These are phyloP conservation scores for Poecilia gillii DNA, from an alignment of 2,797 vertebrate species.

Conservation along the genomic window DNA sequence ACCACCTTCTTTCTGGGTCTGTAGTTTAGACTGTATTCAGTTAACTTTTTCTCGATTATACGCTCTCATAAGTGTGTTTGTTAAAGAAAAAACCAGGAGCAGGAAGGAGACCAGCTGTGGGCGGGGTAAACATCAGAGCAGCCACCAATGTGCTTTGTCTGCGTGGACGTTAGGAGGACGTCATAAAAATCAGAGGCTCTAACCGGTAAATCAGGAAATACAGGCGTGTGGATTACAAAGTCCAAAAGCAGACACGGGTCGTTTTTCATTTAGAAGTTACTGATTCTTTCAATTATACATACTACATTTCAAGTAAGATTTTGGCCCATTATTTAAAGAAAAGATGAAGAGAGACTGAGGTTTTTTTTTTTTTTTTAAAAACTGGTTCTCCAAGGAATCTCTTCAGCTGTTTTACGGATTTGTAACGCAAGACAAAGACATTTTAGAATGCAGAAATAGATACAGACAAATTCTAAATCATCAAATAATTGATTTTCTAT, in stretches of 20 bases:
- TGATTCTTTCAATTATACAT: neutral
- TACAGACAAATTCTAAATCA: neutral
- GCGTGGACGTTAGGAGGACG: slow-evolving; percentile 56
- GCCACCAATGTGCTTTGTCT: slow-evolving; percentile 8
- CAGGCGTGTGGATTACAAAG: neutral
- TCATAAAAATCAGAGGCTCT: neutral
- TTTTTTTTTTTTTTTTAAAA: neutral
- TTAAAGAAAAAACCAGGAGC: neutral
- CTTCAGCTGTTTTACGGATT: neutral
- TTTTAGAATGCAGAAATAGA: neutral
- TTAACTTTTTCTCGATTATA: neutral
- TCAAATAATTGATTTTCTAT: neutral
- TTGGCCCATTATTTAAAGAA: neutral
- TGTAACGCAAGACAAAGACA: neutral
- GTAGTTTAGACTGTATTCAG: neutral
- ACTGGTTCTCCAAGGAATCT: neutral
- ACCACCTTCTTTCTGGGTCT: slow-evolving; percentile 18
- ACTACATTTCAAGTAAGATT: neutral
- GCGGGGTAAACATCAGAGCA: neutral
- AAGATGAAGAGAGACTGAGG: neutral
- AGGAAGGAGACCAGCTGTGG: neutral
- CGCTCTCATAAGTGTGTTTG: neutral
- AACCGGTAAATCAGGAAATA: slow-evolving; percentile 64
- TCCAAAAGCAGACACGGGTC: neutral
- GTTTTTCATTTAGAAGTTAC: neutral